Percentiles rank a stretch among this genome's conserved stretches.
phyloP scores from a whole-genome alignment of 2,113 vertebrate genomes.

The Rhineura floridana region DNA sequence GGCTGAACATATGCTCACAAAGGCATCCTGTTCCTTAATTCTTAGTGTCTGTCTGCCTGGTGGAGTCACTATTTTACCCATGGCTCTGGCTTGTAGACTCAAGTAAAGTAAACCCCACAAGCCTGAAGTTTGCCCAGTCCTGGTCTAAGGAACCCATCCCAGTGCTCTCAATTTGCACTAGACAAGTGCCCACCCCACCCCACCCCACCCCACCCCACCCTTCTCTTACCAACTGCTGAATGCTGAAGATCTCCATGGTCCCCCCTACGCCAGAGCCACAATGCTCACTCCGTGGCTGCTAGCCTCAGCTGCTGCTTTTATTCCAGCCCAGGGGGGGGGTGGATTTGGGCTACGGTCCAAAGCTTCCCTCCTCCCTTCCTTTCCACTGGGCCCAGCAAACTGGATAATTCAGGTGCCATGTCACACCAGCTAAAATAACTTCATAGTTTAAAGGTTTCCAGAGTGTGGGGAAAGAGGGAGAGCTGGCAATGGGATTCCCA shows the following conservation, averaged over 20 bases:
- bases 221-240: slow-evolving; percentile 64
- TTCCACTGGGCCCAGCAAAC: not conserved
- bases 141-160: not conserved
- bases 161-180: not conserved
- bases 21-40: too few species aligned
- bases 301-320: not conserved
- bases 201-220: accelerated
- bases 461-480: not conserved
- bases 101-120: not conserved
- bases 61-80: too few species aligned
- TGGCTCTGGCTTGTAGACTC: too few species aligned
- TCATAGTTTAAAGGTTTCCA: not conserved
- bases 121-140: not conserved
- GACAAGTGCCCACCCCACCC: too few species aligned
- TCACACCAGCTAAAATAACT: slow-evolving; percentile 60
- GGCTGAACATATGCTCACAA: too few species aligned
- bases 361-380: too few species aligned
- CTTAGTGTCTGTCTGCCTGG: too few species aligned
- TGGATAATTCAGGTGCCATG: slow-evolving; percentile 47
- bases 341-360: not conserved
- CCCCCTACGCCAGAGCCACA: slow-evolving; percentile 23
- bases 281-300: not conserved
- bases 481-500: not conserved
- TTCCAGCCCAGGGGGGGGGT: not conserved
- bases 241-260: slow-evolving; percentile 67